Base-by-base conservation (phyloP, 1,140 invertebrate species). In the Maconellicoccus hirsutus region DNA sequence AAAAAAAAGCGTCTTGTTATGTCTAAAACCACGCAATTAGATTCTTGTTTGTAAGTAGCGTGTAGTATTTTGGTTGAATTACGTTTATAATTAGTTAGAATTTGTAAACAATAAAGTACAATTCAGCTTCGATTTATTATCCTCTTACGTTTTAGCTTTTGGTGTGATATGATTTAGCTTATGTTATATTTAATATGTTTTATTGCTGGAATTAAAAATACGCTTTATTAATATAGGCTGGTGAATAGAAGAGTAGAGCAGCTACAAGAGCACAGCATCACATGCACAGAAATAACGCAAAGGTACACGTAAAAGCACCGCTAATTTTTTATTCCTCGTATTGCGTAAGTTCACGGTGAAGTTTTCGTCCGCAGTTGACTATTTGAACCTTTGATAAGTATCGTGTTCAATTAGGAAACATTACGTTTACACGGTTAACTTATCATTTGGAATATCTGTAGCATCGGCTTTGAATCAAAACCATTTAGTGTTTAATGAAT, bases 191-290 rank as follows among this genome's bases (percentile, higher is more conserved):
- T 52, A 52, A 33, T 33, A 33, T 52, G 12, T 8, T 16, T 16
- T 52, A 52, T 3, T 8, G 42, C 12, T 52, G 12, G 12, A 14
- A 52, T 52, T 52, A 52, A 16, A 52, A 16, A 52, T 52, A 19
- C 10, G 42, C 42, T 52, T 52, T 52, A 52, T 52, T 52, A 52
- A 52, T 66, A 66, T 66, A 87, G 85, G 81, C 82, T 86, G 81
- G 84, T 87, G 81, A 86, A 86, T 80, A 82, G 85, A 75, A 81
- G 85, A 76, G 83, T 87, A 77, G 85, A 86, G 80, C 83, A 86
- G 80, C 82, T 84, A 76, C 84, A 86, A 80, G 85, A 87, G 79
- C 84, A 85, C 81, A 85, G 83, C 79, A 82, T 86, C 77, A 86
- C 85, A 73, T 84, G 83, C 78, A 86, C 85, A 77, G 85, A 87